phyloP scores from a whole-genome alignment of 2,113 vertebrate genomes.

The Xenopus tropicalis region DNA sequence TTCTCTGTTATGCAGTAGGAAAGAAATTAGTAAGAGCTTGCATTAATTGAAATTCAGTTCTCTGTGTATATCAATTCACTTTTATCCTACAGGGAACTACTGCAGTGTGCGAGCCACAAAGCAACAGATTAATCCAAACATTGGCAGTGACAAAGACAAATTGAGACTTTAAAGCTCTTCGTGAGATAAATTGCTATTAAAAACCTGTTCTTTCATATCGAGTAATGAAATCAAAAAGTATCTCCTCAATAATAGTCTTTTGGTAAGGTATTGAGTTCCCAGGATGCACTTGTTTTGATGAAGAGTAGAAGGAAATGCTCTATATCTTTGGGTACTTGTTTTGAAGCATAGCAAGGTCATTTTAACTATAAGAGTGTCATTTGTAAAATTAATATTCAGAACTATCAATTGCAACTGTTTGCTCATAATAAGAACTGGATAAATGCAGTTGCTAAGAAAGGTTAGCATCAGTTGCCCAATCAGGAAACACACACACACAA shows the following conservation, averaged over 20 bases:
- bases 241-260: constrained; percentile 22
- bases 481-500: too few relatives aligned
- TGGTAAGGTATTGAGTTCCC: background rate
- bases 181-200: constrained; percentile 42
- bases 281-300: too few relatives aligned
- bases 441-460: too few relatives aligned
- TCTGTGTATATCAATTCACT: constrained; percentile 42
- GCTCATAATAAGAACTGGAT: too few relatives aligned
- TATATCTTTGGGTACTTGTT: too few relatives aligned
- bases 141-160: constrained; percentile 40
- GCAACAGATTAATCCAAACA: constrained; percentile 44
- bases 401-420: too few relatives aligned
- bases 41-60: constrained; percentile 45
- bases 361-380: too few relatives aligned
- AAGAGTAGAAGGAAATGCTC: too few relatives aligned
- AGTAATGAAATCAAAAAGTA: constrained; percentile 35
- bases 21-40: constrained; percentile 44
- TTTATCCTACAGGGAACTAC: constrained; percentile 43
- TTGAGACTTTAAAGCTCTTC: constrained; percentile 42
- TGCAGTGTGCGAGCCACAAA: constrained; percentile 37
- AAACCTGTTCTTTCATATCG: constrained; percentile 36
- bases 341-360: too few relatives aligned
- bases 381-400: too few relatives aligned
- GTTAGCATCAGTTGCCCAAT: too few relatives aligned
- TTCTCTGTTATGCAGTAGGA: constrained; percentile 40